Conservation (phyloP, 2,797 vertebrate genomes). For the Petrocephalus schoutedeni region DNA sequence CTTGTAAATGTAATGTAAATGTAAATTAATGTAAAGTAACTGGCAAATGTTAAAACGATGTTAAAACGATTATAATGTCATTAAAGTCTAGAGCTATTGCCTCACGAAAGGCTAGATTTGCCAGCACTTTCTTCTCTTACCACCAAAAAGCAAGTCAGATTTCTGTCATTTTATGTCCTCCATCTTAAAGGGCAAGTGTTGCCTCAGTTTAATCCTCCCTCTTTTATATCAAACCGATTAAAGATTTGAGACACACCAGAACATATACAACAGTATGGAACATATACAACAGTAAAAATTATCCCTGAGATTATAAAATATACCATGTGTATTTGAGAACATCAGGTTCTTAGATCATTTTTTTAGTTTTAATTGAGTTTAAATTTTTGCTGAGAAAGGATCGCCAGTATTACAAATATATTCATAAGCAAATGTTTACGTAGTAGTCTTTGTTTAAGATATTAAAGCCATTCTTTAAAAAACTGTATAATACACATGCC, state of each 20-base stretch:
- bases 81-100: slow-evolving; percentile 32
- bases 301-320: neutral
- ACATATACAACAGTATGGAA: neutral
- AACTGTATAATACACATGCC: neutral
- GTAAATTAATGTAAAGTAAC: too few relatives aligned
- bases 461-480: slow-evolving; percentile 5
- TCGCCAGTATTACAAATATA: slow-evolving; percentile 26
- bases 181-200: slow-evolving; percentile 17
- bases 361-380: neutral
- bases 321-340: neutral
- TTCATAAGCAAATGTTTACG: slow-evolving; percentile 24
- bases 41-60: slow-evolving; percentile 72
- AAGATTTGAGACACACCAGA: neutral
- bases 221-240: slow-evolving; percentile 5
- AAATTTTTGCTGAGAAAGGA: neutral
- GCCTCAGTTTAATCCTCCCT: slow-evolving; percentile 36
- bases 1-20: too few relatives aligned
- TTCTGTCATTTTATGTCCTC: neutral
- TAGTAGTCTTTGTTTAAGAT: slow-evolving; percentile 7
- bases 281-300: slow-evolving; percentile 29
- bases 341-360: neutral
- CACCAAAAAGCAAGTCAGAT: neutral
- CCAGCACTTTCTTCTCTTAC: neutral
- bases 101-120: neutral
- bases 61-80: slow-evolving; percentile 82